Evolutionary conservation across 2,888 invertebrate species (phyloP).

Genomic region (Deilephila porcellus): DNA sequence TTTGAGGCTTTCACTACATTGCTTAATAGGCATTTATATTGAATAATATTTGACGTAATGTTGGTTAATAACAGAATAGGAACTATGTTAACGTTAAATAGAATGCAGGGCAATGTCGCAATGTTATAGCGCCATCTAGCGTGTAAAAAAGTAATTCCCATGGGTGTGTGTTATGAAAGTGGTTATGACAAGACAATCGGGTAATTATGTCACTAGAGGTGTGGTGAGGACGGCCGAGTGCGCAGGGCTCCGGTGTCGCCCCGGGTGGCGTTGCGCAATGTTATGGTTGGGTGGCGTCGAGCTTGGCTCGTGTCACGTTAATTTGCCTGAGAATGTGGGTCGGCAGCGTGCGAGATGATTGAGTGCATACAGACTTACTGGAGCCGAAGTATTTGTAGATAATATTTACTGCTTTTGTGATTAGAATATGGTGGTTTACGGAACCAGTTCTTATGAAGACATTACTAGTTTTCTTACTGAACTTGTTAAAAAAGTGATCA

Average conservation of each 20-base stretch:
- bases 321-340: constrained; percentile 32
- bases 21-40: constrained; percentile 66
- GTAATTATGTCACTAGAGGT: constrained; percentile 61
- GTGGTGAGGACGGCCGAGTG: constrained; percentile 41
- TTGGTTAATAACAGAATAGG: constrained; percentile 31
- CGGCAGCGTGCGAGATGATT: not conserved
- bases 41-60: constrained; percentile 54
- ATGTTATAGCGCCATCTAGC: not conserved
- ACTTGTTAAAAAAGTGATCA: no score
- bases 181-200: constrained; percentile 56
- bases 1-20: constrained; percentile 69
- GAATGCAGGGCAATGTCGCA: constrained; percentile 8
- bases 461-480: no score
- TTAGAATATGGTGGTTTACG: no score
- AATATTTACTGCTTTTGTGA: not conserved
- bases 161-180: constrained; percentile 47
- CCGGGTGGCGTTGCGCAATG: constrained; percentile 54
- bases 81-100: not conserved
- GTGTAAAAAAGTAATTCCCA: constrained; percentile 15
- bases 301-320: constrained; percentile 54
- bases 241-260: constrained; percentile 57
- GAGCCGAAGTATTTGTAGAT: not conserved
- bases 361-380: not conserved
- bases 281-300: constrained; percentile 51
- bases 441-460: no score